Evolutionary conservation across 1,140 invertebrate genomes (phyloP), one percentile per base, ranked within the genome.

Genomic region (Paracyclopina nana): DNA sequence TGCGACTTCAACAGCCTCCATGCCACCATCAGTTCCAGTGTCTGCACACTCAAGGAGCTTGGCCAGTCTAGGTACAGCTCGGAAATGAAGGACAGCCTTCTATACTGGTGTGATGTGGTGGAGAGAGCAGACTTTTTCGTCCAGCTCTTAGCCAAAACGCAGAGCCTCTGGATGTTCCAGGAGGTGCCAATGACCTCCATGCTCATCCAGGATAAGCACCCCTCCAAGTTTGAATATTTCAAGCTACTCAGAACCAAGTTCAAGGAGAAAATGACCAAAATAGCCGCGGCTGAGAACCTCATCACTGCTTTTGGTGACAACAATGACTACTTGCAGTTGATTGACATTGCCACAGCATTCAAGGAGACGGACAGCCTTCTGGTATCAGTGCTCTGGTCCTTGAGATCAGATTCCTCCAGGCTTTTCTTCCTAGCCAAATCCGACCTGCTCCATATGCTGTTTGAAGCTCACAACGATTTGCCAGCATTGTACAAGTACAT

Each of bases 361-460:
- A 20, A 38, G 20, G 14, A n/a, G 3, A 16, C 9, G 8, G n/a
- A 38, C n/a, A 38, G 14, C 34, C 14, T 16, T 38, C 34, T 38
- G 5, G 34, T 16, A 16, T n/a, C 20, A n/a, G 34, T 38, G 34
- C 14, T 38, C 34, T 20, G 4, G 3, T 38, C 34, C 2, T 20
- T 38, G 8, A 48, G 45, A 22, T 30, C 30, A 3, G 16, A 14
- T 29, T 48, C 45, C 18, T 28, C 45, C 25, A 40, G 45, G 30
- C 24, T 48, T 16, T 48, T 48, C 27, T 48, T 48, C n/a, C 14
- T 48, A 3, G 30, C 6, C 24, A 28, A 48, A 14, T 24, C 20
- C 16, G 45, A 48, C 14, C 12, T 48, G 11, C 27, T 48, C 5
- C 16, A n/a, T 1, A 12, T 29, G 22, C 14, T 48, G 12, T 24